Evolutionary conservation across 2,113 vertebrate species (phyloP).

Genomic region (Pterocles burchelli): DNA sequence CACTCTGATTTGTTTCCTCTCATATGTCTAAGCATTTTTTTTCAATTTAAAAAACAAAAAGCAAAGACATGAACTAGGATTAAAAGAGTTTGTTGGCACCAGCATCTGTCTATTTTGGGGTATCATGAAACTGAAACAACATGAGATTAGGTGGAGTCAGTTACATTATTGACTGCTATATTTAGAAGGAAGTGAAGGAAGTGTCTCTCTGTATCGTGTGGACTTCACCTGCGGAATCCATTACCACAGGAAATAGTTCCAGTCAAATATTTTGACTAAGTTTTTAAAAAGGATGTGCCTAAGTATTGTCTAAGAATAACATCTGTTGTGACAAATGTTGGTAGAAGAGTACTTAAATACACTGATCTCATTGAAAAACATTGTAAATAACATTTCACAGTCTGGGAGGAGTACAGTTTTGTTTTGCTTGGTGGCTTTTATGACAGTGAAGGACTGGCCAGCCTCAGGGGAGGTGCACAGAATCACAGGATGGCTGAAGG

Average conservation of each 20-base stretch:
- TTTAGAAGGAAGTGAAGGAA: slow-evolving; percentile 28
- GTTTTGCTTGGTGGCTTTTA: neutral
- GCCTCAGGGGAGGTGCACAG: no score
- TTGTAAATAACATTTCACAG: neutral
- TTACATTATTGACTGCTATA: neutral
- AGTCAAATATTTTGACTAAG: slow-evolving; percentile 15
- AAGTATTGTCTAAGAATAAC: neutral
- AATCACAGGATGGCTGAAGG: neutral
- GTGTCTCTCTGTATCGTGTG: neutral
- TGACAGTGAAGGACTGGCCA: neutral
- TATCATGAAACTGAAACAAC: neutral
- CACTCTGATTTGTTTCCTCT: neutral
- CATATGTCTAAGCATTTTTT: neutral
- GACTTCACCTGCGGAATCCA: neutral
- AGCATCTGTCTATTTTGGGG: neutral
- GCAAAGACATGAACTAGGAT: neutral
- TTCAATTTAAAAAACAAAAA: neutral
- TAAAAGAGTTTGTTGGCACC: neutral
- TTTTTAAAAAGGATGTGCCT: neutral
- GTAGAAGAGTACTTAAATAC: neutral
- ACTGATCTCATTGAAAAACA: neutral
- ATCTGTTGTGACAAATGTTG: neutral
- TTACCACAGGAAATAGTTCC: neutral
- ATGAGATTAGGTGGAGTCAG: neutral
- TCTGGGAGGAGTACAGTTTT: neutral